Percentiles rank a stretch among this genome's conserved stretches.
Evolutionary conservation across 1,140 invertebrate species (phyloP).

Genomic region (Semibalanus balanoides): DNA sequence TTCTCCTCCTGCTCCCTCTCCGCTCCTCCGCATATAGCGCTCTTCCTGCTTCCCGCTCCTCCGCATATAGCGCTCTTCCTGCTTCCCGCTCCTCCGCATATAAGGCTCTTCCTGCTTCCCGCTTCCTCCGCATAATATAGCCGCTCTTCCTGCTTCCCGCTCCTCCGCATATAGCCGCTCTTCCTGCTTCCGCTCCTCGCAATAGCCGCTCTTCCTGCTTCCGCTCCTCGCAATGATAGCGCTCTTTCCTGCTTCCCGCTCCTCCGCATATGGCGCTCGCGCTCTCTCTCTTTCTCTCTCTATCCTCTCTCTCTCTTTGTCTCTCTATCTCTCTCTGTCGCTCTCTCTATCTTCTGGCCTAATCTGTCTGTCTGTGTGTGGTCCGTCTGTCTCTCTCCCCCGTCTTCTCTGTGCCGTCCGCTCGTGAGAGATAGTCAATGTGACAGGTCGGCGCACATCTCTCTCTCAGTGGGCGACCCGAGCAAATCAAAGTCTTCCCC

Average conservation of each 20-base stretch:
- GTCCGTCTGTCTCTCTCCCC: constrained; percentile 15
- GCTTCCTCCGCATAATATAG: neutral
- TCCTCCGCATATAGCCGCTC: neutral
- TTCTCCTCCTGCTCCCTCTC: neutral
- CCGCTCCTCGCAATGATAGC: neutral
- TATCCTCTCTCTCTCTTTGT: neutral
- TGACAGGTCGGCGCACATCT: neutral
- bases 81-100: constrained; percentile 10
- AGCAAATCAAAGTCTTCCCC: constrained; percentile 24
- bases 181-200: constrained; percentile 14
- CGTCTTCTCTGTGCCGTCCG: constrained; percentile 6
- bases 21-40: neutral
- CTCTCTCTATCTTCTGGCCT: constrained; percentile 13
- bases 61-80: constrained; percentile 12
- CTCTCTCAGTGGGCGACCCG: constrained; percentile 13
- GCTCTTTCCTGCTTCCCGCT: neutral
- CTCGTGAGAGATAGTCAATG: neutral
- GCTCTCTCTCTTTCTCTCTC: constrained; percentile 11
- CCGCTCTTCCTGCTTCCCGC: constrained; percentile 16
- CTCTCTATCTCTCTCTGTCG: constrained; percentile 18
- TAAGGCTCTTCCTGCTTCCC: constrained; percentile 15
- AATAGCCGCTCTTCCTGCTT: constrained; percentile 15
- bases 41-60: neutral
- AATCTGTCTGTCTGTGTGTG: constrained; percentile 12
- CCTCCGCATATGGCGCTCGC: constrained; percentile 5